Percentiles rank a stretch among this genome's conserved stretches.
phyloP scores from a whole-genome alignment of 92 coral and sea anemone species.

The Zoanthus sociatus region DNA sequence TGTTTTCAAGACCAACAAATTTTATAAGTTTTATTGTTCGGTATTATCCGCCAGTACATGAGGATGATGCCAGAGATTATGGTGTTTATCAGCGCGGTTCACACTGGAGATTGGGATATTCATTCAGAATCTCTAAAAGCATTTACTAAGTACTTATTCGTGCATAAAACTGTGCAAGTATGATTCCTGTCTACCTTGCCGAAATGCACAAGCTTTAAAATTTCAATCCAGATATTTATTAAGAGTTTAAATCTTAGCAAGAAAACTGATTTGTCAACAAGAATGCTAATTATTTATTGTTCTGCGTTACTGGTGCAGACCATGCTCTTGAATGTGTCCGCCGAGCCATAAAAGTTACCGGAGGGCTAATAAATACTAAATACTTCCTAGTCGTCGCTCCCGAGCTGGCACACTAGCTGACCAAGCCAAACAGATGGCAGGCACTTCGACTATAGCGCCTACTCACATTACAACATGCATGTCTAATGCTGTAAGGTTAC shows the following conservation, averaged over 20 bases:
- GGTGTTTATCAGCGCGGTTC: no score
- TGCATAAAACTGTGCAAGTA: no score
- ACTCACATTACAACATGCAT: conserved; percentile 56
- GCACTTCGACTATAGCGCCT: conserved; percentile 40
- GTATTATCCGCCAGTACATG: no score
- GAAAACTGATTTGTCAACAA: conserved; percentile 66
- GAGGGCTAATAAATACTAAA: conserved; percentile 39
- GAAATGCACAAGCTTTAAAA: conserved; percentile 58
- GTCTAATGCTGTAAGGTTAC: conserved; percentile 43
- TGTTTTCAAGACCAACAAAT: no score
- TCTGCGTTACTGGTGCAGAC: conserved; percentile 69
- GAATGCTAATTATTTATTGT: conserved; percentile 41
- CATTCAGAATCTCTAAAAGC: no score
- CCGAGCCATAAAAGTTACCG: conserved; percentile 35
- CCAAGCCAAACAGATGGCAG: conserved; percentile 69
- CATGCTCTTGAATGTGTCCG: conserved; percentile 55
- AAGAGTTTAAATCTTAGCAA: conserved; percentile 41
- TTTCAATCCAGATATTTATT: conserved; percentile 64
- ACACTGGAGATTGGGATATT: no score
- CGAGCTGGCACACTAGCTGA: conserved; percentile 45
- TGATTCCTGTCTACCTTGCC: conserved; percentile 40
- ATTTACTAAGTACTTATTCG: no score
- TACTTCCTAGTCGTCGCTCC: conserved; percentile 20
- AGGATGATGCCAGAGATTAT: no score
- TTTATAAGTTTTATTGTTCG: no score